Percentiles rank a stretch among this genome's conserved stretches.
Conservation (phyloP, 2,113 vertebrate species). For the Cnemophilus loriae region DNA sequence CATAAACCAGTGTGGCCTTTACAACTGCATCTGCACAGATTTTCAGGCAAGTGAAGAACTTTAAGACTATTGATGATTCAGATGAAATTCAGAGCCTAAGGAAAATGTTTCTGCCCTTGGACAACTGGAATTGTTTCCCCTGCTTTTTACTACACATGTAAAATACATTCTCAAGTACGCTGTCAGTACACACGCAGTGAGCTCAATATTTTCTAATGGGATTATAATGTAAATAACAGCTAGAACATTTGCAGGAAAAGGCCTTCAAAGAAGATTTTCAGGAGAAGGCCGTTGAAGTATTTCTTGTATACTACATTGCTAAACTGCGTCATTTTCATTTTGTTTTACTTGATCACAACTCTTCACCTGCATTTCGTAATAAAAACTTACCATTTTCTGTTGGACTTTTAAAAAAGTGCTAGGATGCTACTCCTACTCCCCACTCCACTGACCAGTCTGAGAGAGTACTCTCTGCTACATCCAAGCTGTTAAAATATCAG, state of each 20-base stretch:
- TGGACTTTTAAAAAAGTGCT: not conserved
- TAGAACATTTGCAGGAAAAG: not conserved
- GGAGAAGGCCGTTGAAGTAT: not conserved
- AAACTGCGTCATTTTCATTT: not conserved
- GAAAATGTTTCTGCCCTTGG: not conserved
- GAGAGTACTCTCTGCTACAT: not conserved
- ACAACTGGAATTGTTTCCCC: not conserved
- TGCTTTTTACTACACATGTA: not conserved
- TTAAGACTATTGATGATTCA: not conserved
- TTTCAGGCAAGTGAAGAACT: not conserved
- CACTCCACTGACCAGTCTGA: not conserved
- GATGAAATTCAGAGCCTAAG: not conserved
- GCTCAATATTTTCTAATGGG: not conserved
- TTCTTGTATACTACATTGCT: not conserved
- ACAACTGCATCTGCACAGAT: not conserved
- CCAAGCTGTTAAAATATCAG: not conserved
- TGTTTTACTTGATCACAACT: not conserved
- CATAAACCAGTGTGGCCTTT: not conserved
- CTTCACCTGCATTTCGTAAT: not conserved
- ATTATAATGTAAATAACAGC: not conserved
- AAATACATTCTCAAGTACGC: not conserved
- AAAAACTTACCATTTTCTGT: not conserved
- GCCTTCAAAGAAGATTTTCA: not conserved
- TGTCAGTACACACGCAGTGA: not conserved
- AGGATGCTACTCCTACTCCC: not conserved